Base-by-base conservation (phyloP, 2,888 invertebrate genomes). In the Micoletzkya japonica region DNA sequence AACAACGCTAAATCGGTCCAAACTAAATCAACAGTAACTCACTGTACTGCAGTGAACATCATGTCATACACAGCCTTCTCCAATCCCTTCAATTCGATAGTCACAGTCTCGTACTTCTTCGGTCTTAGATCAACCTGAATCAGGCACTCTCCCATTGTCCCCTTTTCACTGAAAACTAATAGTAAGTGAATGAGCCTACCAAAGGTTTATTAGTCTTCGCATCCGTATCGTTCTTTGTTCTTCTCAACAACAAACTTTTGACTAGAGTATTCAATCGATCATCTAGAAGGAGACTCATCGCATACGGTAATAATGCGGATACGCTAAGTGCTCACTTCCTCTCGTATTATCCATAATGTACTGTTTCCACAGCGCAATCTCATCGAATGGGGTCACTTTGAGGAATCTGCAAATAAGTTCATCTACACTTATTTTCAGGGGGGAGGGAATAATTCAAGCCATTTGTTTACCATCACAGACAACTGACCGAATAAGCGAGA, bases 351-450 rank as follows among this genome's bases (percentile, higher is more conserved):
- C 74, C 82, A 92, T 92, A 66, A 96, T 92, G 91, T 94, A 95
- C 72, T 91, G 90, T 86, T 93, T 94, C 94, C 94, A 96, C 75
- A 93, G 91, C 88, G 91, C 87, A 56, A 92, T 88, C 76, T 96
- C 94, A 85, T 94, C 92, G 86, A 96, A 95, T 0, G 96, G 96
- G 7, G 91, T 89, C 83, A 93, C 92, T 20, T 90, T 88, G 10
- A 97, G 87, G 86, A 94, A 97, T 86, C 94, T 87, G 68, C 61
- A 59, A 64, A 63, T 63, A 60, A 24, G 0, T 24, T 30, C 17
- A 0, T 37, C 30, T 17, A 32, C n/a, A 36, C n/a, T n/a, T n/a
- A n/a, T n/a, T 44, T 14, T 44, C 49, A 44, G 14, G 49, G 14
- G 14, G 14, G 49, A 44, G 49, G 20, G 20, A 14, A 20, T 14